Conservation (phyloP, 2,797 vertebrate genomes). For the Neoniphon sammara region DNA sequence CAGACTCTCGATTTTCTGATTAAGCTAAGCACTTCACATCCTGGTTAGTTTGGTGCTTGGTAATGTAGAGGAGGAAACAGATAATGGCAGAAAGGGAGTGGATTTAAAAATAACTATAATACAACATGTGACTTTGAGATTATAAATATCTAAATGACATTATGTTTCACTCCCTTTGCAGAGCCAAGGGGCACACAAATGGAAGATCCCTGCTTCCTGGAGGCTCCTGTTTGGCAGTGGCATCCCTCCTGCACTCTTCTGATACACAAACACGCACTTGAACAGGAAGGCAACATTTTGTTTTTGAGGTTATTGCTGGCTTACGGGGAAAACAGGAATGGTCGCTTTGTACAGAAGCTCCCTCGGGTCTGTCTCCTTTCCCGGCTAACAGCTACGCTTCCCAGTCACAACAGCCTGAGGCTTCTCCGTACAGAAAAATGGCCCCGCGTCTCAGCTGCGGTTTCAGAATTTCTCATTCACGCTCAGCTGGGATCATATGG, state of each 20-base stretch:
- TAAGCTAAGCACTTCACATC: too few relatives aligned
- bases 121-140: neutral
- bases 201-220: constrained; percentile 95
- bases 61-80: too few relatives aligned
- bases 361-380: neutral
- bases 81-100: too few relatives aligned
- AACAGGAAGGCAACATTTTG: neutral
- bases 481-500: neutral
- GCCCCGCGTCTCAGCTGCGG: neutral
- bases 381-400: neutral
- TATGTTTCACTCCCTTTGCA: constrained; percentile 50
- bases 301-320: constrained; percentile 6
- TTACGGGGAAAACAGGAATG: neutral
- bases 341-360: neutral
- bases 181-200: constrained; percentile 77
- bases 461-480: neutral
- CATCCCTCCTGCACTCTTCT: constrained; percentile 93
- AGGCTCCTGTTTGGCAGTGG: constrained; percentile 92
- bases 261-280: constrained; percentile 57
- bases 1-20: too few relatives aligned
- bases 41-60: too few relatives aligned
- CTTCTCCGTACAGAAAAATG: neutral
- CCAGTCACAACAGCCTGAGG: neutral
- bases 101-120: neutral
- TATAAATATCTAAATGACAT: neutral